phyloP scores from a whole-genome alignment of 1,140 invertebrate genomes.

The Brevipalpus yothersi region DNA sequence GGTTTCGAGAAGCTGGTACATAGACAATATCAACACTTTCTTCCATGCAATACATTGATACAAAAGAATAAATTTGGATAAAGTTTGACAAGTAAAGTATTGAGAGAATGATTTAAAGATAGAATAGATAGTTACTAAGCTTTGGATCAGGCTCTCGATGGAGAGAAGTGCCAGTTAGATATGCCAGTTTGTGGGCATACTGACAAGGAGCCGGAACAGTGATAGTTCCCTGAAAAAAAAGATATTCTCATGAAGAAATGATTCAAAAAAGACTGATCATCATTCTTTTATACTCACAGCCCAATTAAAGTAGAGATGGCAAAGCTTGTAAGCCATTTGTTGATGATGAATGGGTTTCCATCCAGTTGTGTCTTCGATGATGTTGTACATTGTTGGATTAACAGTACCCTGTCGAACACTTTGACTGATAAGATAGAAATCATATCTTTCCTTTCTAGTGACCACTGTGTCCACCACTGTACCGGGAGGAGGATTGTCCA shows the following conservation, averaged over 20 bases:
- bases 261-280: not conserved
- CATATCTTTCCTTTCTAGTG: slow-evolving; percentile 50
- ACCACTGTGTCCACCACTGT: slow-evolving; percentile 62
- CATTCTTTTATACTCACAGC: slow-evolving; percentile 14
- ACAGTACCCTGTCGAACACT: slow-evolving; percentile 44
- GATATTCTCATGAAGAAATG: not conserved
- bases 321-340: slow-evolving; percentile 46
- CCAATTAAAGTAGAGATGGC: slow-evolving; percentile 63
- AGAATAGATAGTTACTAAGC: slow-evolving; percentile 22
- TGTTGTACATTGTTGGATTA: slow-evolving; percentile 49
- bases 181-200: slow-evolving; percentile 63
- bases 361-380: slow-evolving; percentile 36
- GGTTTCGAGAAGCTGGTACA: too few species aligned
- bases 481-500: slow-evolving; percentile 49
- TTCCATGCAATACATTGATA: too few species aligned
- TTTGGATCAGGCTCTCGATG: slow-evolving; percentile 26
- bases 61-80: too few species aligned
- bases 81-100: too few species aligned
- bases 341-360: slow-evolving; percentile 40
- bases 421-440: slow-evolving; percentile 58
- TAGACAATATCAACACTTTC: too few species aligned
- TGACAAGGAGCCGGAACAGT: slow-evolving; percentile 61
- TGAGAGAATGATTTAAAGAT: slow-evolving; percentile 20
- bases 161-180: slow-evolving; percentile 41
- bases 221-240: slow-evolving; percentile 31